Percentiles rank a stretch among this genome's conserved stretches.
Conservation (phyloP, 2,888 invertebrate genomes). For the Busseola fusca region DNA sequence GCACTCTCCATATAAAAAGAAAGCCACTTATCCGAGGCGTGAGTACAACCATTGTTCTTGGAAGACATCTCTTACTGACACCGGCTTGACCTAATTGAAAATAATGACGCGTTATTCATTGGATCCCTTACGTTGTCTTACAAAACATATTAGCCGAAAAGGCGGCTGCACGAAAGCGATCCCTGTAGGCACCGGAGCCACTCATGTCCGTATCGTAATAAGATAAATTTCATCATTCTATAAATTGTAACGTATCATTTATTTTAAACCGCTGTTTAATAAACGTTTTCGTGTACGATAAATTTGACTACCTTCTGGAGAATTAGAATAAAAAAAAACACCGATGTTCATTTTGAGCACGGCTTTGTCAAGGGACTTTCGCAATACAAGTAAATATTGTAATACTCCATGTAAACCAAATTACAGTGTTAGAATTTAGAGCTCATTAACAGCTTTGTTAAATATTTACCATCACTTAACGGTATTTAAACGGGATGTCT, state of each 20-base stretch:
- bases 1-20: slow-evolving; percentile 82
- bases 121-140: slow-evolving; percentile 79
- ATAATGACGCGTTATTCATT: slow-evolving; percentile 86
- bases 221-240: slow-evolving; percentile 74
- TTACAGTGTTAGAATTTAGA: slow-evolving; percentile 16
- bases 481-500: slow-evolving; percentile 17
- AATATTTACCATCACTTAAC: slow-evolving; percentile 38
- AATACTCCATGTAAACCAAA: slow-evolving; percentile 19
- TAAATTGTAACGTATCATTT: slow-evolving; percentile 79
- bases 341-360: neutral
- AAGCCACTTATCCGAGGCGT: slow-evolving; percentile 84
- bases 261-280: slow-evolving; percentile 77
- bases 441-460: slow-evolving; percentile 13
- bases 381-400: slow-evolving; percentile 30
- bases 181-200: slow-evolving; percentile 53
- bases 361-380: slow-evolving; percentile 5
- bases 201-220: slow-evolving; percentile 57
- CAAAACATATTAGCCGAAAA: slow-evolving; percentile 77
- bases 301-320: slow-evolving; percentile 53
- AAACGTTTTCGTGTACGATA: slow-evolving; percentile 68
- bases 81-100: slow-evolving; percentile 88
- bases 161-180: slow-evolving; percentile 61
- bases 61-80: slow-evolving; percentile 82
- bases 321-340: slow-evolving; percentile 1
- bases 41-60: slow-evolving; percentile 86